phyloP scores from a whole-genome alignment of 2,888 invertebrate species.

The Steromphala cineraria region DNA sequence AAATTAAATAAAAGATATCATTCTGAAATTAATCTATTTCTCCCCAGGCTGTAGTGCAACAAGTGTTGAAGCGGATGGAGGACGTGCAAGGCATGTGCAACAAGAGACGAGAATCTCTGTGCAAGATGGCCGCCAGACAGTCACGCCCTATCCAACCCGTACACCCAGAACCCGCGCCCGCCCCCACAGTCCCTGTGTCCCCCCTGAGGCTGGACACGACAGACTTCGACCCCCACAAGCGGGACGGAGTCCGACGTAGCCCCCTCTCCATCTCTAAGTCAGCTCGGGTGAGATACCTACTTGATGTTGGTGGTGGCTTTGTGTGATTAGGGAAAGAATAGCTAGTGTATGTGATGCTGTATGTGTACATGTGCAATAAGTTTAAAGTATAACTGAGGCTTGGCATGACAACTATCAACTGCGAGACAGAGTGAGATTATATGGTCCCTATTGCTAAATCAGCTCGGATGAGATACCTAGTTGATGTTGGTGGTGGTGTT shows the following conservation, averaged over 20 bases:
- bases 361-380: not conserved
- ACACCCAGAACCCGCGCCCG: conserved; percentile 25
- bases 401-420: not conserved
- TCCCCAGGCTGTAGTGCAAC: conserved; percentile 67
- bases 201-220: not conserved
- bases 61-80: conserved; percentile 94
- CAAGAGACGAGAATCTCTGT: conserved; percentile 80
- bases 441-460: conserved; percentile 51
- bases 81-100: conserved; percentile 96
- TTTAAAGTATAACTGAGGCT: not conserved
- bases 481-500: not conserved
- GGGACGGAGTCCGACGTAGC: too few species aligned
- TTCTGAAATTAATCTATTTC: too few species aligned
- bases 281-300: too few species aligned
- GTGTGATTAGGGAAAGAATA: not conserved
- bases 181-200: not conserved
- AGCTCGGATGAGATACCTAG: conserved; percentile 49
- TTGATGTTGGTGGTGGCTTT: too few species aligned
- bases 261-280: too few species aligned
- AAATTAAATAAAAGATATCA: too few species aligned
- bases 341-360: not conserved
- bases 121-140: conserved; percentile 49
- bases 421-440: conserved; percentile 33
- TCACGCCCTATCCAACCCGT: conserved; percentile 21
- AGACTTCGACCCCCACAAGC: conserved; percentile 38